These are phyloP conservation scores for Phymatocera aterrima DNA, from an alignment of 2,888 invertebrate genomes.

Conservation along the genomic window DNA sequence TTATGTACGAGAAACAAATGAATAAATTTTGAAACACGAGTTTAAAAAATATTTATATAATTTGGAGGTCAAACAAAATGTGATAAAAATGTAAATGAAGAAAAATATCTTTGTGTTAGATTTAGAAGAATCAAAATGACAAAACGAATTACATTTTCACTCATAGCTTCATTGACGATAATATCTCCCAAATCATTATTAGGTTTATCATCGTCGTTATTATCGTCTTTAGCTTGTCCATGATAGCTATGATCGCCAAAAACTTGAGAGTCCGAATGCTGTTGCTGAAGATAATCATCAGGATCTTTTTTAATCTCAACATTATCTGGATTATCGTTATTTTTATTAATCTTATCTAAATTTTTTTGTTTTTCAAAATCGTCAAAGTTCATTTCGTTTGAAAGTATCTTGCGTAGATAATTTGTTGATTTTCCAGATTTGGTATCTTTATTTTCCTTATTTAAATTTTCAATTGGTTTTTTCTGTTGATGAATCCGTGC, in stretches of 20 bases:
- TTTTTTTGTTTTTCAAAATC: conserved; percentile 64
- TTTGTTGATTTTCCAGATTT: conserved; percentile 66
- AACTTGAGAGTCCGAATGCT: conserved; percentile 63
- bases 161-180: conserved; percentile 57
- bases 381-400: conserved; percentile 63
- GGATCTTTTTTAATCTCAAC: conserved; percentile 46
- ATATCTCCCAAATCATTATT: conserved; percentile 53
- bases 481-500: conserved; percentile 59
- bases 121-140: neutral
- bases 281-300: conserved; percentile 4
- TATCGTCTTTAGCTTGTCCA: conserved; percentile 57
- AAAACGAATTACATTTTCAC: conserved; percentile 65
- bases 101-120: neutral
- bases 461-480: conserved; percentile 66
- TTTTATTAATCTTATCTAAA: conserved; percentile 50
- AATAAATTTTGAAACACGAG: neutral
- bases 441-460: conserved; percentile 69
- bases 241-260: conserved; percentile 70
- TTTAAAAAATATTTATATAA: neutral
- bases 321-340: conserved; percentile 39
- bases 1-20: neutral
- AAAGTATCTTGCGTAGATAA: conserved; percentile 67
- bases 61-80: too few relatives aligned
- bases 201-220: conserved; percentile 54
- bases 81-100: neutral